A percentile compares a stretch with the other conserved stretches of the same genome.
Conservation (phyloP, 2,113 vertebrate species). For the Ramphastos sulfuratus region DNA sequence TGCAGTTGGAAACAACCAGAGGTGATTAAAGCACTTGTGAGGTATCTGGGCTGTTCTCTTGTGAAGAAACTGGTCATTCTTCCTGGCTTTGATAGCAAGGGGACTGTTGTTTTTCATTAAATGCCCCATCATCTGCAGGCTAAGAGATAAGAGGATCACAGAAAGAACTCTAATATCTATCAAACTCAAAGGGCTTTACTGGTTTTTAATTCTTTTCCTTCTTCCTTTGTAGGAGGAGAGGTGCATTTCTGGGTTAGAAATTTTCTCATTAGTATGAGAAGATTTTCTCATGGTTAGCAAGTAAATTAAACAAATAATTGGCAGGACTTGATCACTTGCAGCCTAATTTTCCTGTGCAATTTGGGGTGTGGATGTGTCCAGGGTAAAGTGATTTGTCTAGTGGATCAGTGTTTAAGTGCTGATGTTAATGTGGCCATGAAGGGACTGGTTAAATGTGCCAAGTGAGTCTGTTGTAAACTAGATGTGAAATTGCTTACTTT, state of each 20-base stretch:
- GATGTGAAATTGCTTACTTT: background rate
- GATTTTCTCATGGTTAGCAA: conserved; percentile 46
- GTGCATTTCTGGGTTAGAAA: background rate
- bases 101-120: conserved; percentile 23
- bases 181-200: background rate
- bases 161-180: conserved; percentile 34
- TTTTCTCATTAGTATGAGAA: conserved; percentile 36
- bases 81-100: background rate
- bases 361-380: background rate
- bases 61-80: background rate
- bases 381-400: conserved; percentile 42
- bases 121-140: background rate
- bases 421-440: background rate
- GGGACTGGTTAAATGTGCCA: conserved; percentile 19
- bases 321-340: background rate
- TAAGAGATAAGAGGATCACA: conserved; percentile 51
- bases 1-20: background rate
- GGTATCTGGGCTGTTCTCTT: background rate
- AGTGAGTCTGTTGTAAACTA: background rate
- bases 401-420: background rate
- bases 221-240: background rate
- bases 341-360: conserved; percentile 27
- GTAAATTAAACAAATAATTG: conserved; percentile 48
- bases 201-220: background rate
- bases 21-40: background rate